phyloP scores from a whole-genome alignment of 2,888 invertebrate species.

The Tetranychus piercei region DNA sequence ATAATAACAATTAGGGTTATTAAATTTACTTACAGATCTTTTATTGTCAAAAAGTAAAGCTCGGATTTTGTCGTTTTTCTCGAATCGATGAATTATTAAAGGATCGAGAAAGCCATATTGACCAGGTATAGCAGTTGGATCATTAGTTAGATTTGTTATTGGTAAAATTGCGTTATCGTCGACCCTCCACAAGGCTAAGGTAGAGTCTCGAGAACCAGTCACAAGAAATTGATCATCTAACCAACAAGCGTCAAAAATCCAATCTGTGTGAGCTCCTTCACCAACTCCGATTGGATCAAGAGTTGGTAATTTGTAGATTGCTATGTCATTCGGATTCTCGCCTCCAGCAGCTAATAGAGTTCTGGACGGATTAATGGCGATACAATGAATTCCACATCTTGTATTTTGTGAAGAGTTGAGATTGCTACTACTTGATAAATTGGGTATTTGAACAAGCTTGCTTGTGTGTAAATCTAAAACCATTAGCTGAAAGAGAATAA shows the following conservation, averaged over 20 bases:
- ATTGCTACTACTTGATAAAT: conserved; percentile 44
- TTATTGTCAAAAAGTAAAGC: conserved; percentile 69
- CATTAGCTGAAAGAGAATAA: conserved; percentile 45
- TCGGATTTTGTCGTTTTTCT: conserved; percentile 55
- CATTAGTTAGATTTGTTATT: neutral
- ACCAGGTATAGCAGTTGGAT: conserved; percentile 19
- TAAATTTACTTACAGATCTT: conserved; percentile 18
- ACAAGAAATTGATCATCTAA: conserved; percentile 85
- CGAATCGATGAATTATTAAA: conserved; percentile 53
- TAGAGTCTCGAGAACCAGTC: conserved; percentile 71
- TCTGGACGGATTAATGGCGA: conserved; percentile 73
- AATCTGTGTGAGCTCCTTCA: conserved; percentile 71
- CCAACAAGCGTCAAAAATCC: conserved; percentile 85
- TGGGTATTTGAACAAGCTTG: conserved; percentile 70
- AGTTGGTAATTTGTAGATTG: conserved; percentile 73
- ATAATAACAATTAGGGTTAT: no score
- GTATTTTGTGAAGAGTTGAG: conserved; percentile 39
- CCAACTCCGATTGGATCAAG: conserved; percentile 84
- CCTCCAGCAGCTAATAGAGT: conserved; percentile 79
- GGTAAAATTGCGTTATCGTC: conserved; percentile 24
- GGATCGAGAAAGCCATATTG: conserved; percentile 42
- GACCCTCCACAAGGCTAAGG: conserved; percentile 72
- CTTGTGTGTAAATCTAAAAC: conserved; percentile 76
- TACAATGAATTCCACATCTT: conserved; percentile 68
- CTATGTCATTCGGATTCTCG: conserved; percentile 74